Evolutionary conservation across 2,113 vertebrate genomes (phyloP), one percentile per base, ranked within the genome.

Genomic region (Polyodon spathula): DNA sequence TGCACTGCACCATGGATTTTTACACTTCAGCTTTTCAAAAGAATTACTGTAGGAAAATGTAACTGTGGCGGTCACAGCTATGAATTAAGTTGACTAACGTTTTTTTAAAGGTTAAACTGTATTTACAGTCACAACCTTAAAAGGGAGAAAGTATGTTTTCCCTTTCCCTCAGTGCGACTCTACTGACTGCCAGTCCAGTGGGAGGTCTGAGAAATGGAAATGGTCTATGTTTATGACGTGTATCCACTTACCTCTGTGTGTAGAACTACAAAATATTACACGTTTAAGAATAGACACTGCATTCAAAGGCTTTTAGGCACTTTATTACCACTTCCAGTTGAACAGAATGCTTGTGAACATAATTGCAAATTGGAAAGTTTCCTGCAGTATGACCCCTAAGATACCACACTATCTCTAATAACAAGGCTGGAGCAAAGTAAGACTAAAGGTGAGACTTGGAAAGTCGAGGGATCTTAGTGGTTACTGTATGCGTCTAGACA

Each of bases 1-100:
- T 66, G 67, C 63, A 58, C 66, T 75, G 16, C 37, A 56, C 63
- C 55, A 56, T 69, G 11, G 71, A 57, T 78, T 85, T 83, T 80
- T 73, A 70, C 62, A 61, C 52, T 59, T 58, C 0, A 11, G 56
- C 58, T 39, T 38, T 64, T 50, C 48, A 50, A 50, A 50, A 50
- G 48, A 68, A 78, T 14, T 50, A 50, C 15, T 50, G 48, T 50
- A 50, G 48, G 48, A 50, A 50, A 50, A 50, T 12, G 48, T 11
- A 50, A 50, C 48, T 50, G 48, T 14, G 15, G 48, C 48, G 4
- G 12, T n/a, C 9, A n/a, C 48, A 50, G 48, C 14, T n/a, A 11
- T 50, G 10, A 50, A n/a, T n/a, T 50, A 9, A 6, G 48, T 6
- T 14, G 27, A 27, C 27, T 27, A 27, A 27, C 27, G 27, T 1